Percentiles rank a stretch among this genome's conserved stretches.
Evolutionary conservation across 2,888 invertebrate genomes (phyloP).

Genomic region (Thera obeliscata): DNA sequence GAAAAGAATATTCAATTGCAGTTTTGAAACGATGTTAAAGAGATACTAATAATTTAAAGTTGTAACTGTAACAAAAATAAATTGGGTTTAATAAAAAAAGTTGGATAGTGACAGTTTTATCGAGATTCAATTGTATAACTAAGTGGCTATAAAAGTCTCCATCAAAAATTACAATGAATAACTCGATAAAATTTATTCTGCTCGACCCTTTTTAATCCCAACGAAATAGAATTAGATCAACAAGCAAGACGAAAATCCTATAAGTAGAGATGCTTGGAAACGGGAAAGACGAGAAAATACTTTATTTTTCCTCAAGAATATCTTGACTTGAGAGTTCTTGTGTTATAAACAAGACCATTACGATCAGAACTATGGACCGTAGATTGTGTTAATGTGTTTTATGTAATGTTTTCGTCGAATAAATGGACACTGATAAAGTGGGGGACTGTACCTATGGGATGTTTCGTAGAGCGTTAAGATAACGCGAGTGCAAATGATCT

Average conservation of each 20-base stretch:
- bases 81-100: neutral
- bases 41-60: neutral
- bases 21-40: neutral
- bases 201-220: constrained; percentile 69
- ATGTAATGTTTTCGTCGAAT: constrained; percentile 59
- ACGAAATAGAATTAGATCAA: constrained; percentile 64
- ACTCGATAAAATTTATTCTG: constrained; percentile 64
- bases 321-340: constrained; percentile 58
- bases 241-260: constrained; percentile 61
- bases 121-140: constrained; percentile 13
- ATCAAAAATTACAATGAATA: constrained; percentile 56
- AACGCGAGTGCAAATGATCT: constrained; percentile 17
- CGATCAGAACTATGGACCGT: constrained; percentile 72
- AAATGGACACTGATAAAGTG: constrained; percentile 52
- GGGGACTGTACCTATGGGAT: constrained; percentile 21
- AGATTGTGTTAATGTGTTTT: constrained; percentile 71
- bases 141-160: constrained; percentile 36
- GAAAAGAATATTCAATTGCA: neutral
- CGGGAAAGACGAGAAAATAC: constrained; percentile 42
- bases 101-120: neutral
- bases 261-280: constrained; percentile 45
- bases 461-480: constrained; percentile 14
- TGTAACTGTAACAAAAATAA: neutral
- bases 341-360: constrained; percentile 76
- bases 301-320: constrained; percentile 50